Base-by-base conservation (phyloP, 1,140 invertebrate species). In the Caerostris darwini region DNA sequence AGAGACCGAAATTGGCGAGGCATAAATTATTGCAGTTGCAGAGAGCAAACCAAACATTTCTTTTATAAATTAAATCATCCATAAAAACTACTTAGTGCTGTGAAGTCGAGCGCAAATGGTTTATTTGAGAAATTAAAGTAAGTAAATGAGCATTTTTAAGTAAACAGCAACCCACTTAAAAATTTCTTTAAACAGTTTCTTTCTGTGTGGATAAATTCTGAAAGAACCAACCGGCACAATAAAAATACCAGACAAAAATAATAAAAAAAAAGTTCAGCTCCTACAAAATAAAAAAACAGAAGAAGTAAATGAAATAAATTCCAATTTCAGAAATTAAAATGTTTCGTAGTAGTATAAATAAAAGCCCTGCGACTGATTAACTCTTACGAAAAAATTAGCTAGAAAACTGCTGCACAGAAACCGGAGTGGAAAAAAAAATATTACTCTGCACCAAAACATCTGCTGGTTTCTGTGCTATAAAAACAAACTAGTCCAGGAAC, bases 321-420 rank as follows among this genome's bases (percentile, higher is more conserved):
- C 10, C 19, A 7, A 71, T 34, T 71, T 71, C 69, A 71, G 50
- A 71, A 71, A 34, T 71, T 50, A 34, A 19, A 87, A 59, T 71
- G 19, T 61, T 34, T 71, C 19, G 19, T 10, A 71, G 69, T 8
- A 71, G 58, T n/a, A 87, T 7, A 85, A 61, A 88, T 50, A 71
- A 89, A 89, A 56, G 7, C 6, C 8, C 58, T 71, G 7, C 64
- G 54, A 19, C 87, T 89, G 87, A 89, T 89, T 89, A 89, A 89
- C 64, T 89, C 64, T 71, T n/a, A 71, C 3, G 58, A 67, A 89
- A 71, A 89, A 89, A 71, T 14, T 14, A 69, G 10, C n/a, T 34
- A 57, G 14, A 3, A 64, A 50, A 17, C 3, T 7, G 53, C 17
- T 17, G 7, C 5, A 50, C 0, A 34, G 19, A 34, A 71, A 71